These are phyloP conservation scores for Hypselothyrea guttata DNA, from an alignment of 2,888 invertebrate genomes.

Conservation along the genomic window DNA sequence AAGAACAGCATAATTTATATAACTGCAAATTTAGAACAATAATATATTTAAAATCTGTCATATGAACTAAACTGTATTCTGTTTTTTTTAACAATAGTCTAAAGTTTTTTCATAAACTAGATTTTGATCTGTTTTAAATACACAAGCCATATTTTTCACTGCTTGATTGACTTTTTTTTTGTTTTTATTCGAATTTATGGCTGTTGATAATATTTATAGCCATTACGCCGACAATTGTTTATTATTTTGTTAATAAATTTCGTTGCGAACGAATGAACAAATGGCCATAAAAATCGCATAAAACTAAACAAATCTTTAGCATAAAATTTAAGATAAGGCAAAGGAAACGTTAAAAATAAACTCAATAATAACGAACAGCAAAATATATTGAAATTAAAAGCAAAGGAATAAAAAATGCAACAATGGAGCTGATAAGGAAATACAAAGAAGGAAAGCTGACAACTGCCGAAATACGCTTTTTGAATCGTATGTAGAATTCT, in stretches of 20 bases:
- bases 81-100: too few relatives aligned
- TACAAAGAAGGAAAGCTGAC: constrained; percentile 75
- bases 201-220: constrained; percentile 12
- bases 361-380: constrained; percentile 10
- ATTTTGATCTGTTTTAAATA: background rate
- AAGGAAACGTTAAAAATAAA: constrained; percentile 4
- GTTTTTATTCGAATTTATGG: constrained; percentile 15
- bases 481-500: constrained; percentile 71
- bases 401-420: constrained; percentile 36
- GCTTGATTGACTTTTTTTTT: constrained; percentile 29
- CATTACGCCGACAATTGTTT: constrained; percentile 23
- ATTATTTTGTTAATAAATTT: constrained; percentile 42
- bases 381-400: constrained; percentile 3
- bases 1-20: too few relatives aligned
- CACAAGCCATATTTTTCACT: constrained; percentile 3
- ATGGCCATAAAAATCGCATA: constrained; percentile 17
- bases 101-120: too few relatives aligned
- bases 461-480: constrained; percentile 63
- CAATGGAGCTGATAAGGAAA: constrained; percentile 78
- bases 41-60: too few relatives aligned
- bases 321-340: constrained; percentile 5
- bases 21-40: too few relatives aligned
- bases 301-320: constrained; percentile 32
- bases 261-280: constrained; percentile 3
- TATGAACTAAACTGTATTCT: too few relatives aligned